These are phyloP conservation scores for Antheraea mylitta DNA, from an alignment of 1,140 invertebrate species.

Conservation along the genomic window DNA sequence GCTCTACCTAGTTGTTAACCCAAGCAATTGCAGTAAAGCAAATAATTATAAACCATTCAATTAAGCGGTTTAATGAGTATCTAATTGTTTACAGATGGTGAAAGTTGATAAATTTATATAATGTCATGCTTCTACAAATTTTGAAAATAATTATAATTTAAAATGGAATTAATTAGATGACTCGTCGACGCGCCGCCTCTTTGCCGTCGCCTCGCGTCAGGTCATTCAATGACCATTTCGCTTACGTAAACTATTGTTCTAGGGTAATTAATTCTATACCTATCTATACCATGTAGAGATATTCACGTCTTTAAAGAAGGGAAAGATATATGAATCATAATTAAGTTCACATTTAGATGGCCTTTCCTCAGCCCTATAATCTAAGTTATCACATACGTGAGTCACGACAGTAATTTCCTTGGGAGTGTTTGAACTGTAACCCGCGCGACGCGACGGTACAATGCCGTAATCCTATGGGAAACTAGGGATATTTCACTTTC, in stretches of 20 bases:
- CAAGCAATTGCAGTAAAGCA: not conserved
- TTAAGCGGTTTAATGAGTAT: not conserved
- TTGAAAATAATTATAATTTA: conserved; percentile 1
- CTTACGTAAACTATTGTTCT: conserved; percentile 33
- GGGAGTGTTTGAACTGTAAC: conserved; percentile 15
- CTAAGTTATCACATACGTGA: conserved; percentile 13
- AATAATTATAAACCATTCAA: not conserved
- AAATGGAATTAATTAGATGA: not conserved
- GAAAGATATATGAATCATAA: conserved; percentile 24
- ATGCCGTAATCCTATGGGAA: conserved; percentile 16
- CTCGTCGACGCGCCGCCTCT: too few relatives aligned
- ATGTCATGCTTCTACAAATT: not conserved
- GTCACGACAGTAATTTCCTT: conserved; percentile 17
- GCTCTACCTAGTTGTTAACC: not conserved
- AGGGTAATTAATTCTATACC: conserved; percentile 24
- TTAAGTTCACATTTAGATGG: conserved; percentile 16
- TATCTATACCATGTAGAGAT: conserved; percentile 23
- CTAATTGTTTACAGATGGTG: not conserved
- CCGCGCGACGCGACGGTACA: not conserved
- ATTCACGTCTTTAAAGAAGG: conserved; percentile 30
- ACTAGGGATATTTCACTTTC: conserved; percentile 6
- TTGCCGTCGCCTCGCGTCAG: not conserved
- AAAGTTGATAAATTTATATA: not conserved
- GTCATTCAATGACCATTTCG: conserved; percentile 7
- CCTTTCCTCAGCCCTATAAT: conserved; percentile 7